A percentile compares a stretch with the other conserved stretches of the same genome.
These are phyloP conservation scores for Anarrhichthys ocellatus DNA, from an alignment of 2,113 vertebrate species.

Conservation along the genomic window DNA sequence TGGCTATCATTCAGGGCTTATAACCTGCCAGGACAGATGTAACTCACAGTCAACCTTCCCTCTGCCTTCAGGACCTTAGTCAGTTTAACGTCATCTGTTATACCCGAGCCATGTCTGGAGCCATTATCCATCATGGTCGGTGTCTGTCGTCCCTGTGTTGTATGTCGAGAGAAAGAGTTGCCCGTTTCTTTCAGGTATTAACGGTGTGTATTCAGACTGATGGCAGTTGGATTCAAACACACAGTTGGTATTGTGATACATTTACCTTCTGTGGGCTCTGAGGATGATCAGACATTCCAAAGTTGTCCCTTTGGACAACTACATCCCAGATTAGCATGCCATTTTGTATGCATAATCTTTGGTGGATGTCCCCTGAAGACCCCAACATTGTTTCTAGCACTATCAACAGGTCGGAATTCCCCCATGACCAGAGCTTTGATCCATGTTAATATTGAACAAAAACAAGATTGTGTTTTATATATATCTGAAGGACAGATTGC, in stretches of 20 bases:
- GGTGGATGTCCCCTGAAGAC: neutral
- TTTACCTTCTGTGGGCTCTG: neutral
- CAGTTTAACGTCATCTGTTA: constrained; percentile 20
- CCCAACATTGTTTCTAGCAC: neutral
- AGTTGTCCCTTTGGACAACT: neutral
- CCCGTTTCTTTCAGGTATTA: neutral
- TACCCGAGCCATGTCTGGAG: neutral
- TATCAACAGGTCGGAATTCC: neutral
- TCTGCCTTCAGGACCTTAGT: constrained; percentile 13
- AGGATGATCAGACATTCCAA: neutral
- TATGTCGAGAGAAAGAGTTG: neutral
- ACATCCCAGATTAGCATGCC: neutral
- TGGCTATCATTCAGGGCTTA: constrained; percentile 10
- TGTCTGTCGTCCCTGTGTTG: neutral
- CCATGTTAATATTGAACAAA: neutral
- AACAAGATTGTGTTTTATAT: neutral
- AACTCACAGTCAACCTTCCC: neutral
- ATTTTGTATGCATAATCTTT: neutral
- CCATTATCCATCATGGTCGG: constrained; percentile 19
- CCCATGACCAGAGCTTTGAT: neutral
- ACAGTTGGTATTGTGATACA: neutral
- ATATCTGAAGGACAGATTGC: neutral
- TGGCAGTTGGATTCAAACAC: neutral
- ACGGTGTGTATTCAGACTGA: neutral
- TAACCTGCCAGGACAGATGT: constrained; percentile 4